Base-by-base conservation (phyloP, 1,140 invertebrate genomes). In the Marisa cornuarietis region DNA sequence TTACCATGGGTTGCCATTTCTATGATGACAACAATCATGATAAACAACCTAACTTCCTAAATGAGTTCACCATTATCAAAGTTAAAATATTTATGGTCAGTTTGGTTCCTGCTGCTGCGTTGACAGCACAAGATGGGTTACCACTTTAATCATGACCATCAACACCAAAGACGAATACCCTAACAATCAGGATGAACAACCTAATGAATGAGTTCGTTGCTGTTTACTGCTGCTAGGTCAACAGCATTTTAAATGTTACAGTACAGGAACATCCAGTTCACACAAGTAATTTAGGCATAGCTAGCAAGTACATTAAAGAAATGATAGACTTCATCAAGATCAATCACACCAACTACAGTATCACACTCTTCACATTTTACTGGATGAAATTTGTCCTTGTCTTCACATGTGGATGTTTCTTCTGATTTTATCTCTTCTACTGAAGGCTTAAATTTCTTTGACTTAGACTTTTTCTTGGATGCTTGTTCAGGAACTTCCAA, bases 251-350 rank as follows among this genome's bases (percentile, higher is more conserved):
- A 6, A 58, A 58, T 9, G 11, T 24, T 66, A 20, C 22, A 68
- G 65, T 31, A 68, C 65, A 31, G 65, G 14, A 24, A 22, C 65
- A 31, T 31, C 22, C 65, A 68, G 65, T 68, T 11, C 65, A 18
- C 22, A 63, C 62, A 63, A 68, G 13, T n/a, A 24, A 14, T 18
- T 58, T 73, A 83, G 54, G 81, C 82, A 86, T 92, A 91, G 85
- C 93, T 93, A n/a, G 92, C 88, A n/a, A 94, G 82, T 42, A 94
- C 92, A 90, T 94, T 94, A 83, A 94, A 94, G 89, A 94, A 94
- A 86, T 94, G 93, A 88, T 93, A 94, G 14, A 94, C 91, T 90
- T 94, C 94, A 65, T 94, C 93, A 49, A 85, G 84, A 86, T 94
- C 94, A 90, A 90, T 92, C 9, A 94, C 92, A 24, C 92, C 94